phyloP scores from a whole-genome alignment of 2,113 vertebrate species.

The Ammodytes marinus region DNA sequence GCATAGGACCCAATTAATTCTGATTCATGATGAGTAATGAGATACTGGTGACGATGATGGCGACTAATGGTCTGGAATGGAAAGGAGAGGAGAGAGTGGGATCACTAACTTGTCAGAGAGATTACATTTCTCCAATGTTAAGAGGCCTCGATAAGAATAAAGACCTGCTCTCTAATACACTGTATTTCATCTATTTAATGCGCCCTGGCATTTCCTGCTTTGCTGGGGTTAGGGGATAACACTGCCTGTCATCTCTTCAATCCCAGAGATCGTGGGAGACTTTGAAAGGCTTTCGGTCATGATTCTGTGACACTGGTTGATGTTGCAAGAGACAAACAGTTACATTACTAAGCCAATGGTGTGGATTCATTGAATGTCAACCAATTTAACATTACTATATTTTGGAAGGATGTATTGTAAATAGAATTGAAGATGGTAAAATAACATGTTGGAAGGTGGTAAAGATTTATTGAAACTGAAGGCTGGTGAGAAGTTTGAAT shows the following conservation, averaged over 20 bases:
- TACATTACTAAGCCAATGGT: too few species aligned
- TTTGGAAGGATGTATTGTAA: too few species aligned
- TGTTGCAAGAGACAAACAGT: too few species aligned
- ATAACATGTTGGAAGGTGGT: too few species aligned
- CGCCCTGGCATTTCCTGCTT: neutral
- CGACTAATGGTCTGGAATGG: neutral
- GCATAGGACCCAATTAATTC: conserved; percentile 18
- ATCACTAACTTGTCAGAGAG: conserved; percentile 20
- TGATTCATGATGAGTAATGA: conserved; percentile 36
- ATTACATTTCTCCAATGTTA: conserved; percentile 20
- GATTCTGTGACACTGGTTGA: too few species aligned
- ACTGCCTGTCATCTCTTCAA: conserved; percentile 33
- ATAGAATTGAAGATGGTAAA: too few species aligned
- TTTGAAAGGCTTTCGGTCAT: conserved; percentile 22
- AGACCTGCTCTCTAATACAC: conserved; percentile 11
- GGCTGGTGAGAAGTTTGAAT: too few species aligned
- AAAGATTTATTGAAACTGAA: too few species aligned
- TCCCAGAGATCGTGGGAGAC: conserved; percentile 19
- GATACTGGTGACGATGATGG: neutral
- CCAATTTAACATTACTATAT: too few species aligned
- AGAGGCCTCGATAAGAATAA: conserved; percentile 1
- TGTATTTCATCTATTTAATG: conserved; percentile 14
- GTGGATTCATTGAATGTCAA: too few species aligned
- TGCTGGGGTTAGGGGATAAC: neutral
- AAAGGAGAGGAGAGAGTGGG: neutral